Evolutionary conservation across 2,113 vertebrate genomes (phyloP).

Genomic region (Actenoides lindsayi): DNA sequence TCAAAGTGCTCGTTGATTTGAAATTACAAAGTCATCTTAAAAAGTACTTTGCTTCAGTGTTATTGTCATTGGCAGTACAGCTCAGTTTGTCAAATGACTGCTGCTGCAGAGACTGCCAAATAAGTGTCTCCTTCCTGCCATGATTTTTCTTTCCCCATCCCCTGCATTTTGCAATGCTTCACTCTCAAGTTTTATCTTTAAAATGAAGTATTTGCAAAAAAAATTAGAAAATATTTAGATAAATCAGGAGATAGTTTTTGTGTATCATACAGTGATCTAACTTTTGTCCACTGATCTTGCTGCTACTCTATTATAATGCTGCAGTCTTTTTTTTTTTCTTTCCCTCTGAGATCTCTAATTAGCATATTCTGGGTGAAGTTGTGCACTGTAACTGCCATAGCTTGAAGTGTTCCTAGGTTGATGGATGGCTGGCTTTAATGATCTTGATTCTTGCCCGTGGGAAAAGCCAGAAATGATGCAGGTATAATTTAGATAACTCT

Average conservation of each 20-base stretch:
- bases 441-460: not conserved
- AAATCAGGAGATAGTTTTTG: not conserved
- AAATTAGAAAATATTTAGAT: not conserved
- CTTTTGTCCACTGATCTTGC: not conserved
- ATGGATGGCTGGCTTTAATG: slow-evolving; percentile 34
- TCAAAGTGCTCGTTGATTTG: slow-evolving; percentile 17
- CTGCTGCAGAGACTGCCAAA: not conserved
- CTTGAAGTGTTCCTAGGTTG: not conserved
- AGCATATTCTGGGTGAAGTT: not conserved
- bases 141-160: not conserved
- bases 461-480: slow-evolving; percentile 19
- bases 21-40: slow-evolving; percentile 33
- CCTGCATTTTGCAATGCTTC: not conserved
- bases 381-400: not conserved
- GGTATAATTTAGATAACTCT: slow-evolving; percentile 37
- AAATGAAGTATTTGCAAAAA: not conserved
- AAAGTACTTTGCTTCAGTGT: not conserved
- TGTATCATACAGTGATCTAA: not conserved
- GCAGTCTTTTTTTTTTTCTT: not conserved
- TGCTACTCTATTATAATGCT: accelerated
- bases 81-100: slow-evolving; percentile 30
- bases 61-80: not conserved
- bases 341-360: not conserved
- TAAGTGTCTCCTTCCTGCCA: not conserved
- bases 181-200: not conserved